Evolutionary conservation across 2,113 vertebrate genomes (phyloP).

Genomic region (Acanthisitta chloris): DNA sequence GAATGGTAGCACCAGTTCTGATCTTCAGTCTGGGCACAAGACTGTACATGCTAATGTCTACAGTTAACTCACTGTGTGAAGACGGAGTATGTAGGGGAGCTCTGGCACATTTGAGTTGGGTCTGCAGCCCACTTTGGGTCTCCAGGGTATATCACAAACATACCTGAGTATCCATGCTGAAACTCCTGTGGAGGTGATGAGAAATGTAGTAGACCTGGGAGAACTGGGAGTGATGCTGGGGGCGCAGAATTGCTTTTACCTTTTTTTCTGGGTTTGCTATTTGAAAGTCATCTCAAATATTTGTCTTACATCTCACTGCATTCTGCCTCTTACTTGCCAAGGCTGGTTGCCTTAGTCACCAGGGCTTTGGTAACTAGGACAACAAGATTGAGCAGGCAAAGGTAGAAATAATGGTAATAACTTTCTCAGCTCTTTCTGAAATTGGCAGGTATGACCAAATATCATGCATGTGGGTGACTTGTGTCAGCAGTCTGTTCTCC

Average conservation of each 20-base stretch:
- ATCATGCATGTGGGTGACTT: not conserved
- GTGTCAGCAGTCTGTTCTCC: not conserved
- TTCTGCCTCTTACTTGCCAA: slow-evolving; percentile 14
- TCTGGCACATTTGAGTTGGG: not conserved
- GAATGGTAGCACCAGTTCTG: not conserved
- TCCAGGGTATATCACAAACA: not conserved
- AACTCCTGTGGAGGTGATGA: not conserved
- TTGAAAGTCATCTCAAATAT: not conserved
- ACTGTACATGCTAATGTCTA: not conserved
- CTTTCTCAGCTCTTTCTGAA: slow-evolving; percentile 21
- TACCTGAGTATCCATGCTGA: not conserved
- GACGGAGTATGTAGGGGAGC: not conserved
- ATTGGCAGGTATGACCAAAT: slow-evolving; percentile 1
- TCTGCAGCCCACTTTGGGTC: not conserved
- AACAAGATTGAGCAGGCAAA: slow-evolving; percentile 40
- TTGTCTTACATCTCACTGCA: not conserved
- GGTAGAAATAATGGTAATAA: slow-evolving; percentile 45
- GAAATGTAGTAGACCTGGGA: not conserved
- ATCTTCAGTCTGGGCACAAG: not conserved
- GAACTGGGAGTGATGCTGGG: not conserved
- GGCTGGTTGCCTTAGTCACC: slow-evolving; percentile 58
- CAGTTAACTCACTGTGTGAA: not conserved
- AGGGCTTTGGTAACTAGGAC: slow-evolving; percentile 45
- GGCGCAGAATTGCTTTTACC: not conserved
- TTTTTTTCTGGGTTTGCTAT: not conserved